phyloP scores from a whole-genome alignment of 2,797 vertebrate genomes.

The Hipposideros larvatus region DNA sequence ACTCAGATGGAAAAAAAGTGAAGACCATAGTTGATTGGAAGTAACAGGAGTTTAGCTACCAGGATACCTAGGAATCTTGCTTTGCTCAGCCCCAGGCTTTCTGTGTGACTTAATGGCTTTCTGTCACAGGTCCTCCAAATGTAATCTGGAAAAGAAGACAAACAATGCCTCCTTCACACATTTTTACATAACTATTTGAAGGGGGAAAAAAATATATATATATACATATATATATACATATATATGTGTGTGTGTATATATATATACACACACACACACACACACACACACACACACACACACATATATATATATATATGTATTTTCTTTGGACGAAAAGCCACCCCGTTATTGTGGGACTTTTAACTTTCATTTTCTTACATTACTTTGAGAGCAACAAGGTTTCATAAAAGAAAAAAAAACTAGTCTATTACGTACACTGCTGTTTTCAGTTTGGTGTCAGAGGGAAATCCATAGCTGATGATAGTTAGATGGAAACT shows the following conservation, averaged over 20 bases:
- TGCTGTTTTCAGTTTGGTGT: background rate
- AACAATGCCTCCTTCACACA: background rate
- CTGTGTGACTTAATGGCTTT: background rate
- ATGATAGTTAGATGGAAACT: background rate
- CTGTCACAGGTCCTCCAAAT: background rate
- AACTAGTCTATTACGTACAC: background rate
- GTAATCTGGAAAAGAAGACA: background rate
- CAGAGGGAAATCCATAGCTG: background rate
- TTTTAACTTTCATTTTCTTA: background rate
- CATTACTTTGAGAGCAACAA: background rate
- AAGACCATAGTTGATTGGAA: background rate
- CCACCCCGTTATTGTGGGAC: background rate
- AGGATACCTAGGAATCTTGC: background rate
- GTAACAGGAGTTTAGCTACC: background rate
- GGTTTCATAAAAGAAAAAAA: slow-evolving; percentile 53
- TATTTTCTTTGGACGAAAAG: background rate
- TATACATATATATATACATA: too few relatives aligned
- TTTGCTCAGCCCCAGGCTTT: background rate
- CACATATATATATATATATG: too few relatives aligned
- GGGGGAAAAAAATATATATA: background rate
- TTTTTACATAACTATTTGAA: background rate
- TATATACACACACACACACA: too few relatives aligned
- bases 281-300: too few relatives aligned
- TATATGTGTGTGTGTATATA: too few relatives aligned
- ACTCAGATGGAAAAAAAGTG: background rate